Percentiles rank a stretch among this genome's conserved stretches.
Conservation (phyloP, 2,888 invertebrate genomes). For the Caenorhabditis zanzibari region DNA sequence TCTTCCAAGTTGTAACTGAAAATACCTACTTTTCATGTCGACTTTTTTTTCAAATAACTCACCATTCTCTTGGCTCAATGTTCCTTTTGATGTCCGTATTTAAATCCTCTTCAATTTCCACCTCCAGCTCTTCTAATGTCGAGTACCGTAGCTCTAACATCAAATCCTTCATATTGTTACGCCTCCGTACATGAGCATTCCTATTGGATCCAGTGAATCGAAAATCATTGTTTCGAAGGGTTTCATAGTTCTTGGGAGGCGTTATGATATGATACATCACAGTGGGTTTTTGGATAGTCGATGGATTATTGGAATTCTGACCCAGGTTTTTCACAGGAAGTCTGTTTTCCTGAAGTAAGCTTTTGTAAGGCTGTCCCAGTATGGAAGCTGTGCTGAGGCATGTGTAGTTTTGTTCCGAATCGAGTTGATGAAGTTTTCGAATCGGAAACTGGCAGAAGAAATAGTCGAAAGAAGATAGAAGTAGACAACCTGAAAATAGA, state of each 20-base stretch:
- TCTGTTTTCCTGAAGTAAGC: conserved; percentile 1
- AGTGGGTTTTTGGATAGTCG: background rate
- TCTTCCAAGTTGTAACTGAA: conserved; percentile 1
- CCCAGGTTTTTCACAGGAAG: too few relatives aligned
- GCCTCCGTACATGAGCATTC: background rate
- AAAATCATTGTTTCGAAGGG: conserved; percentile 1
- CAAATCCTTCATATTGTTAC: background rate
- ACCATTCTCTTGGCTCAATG: too few relatives aligned
- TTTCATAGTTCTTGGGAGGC: conserved; percentile 2
- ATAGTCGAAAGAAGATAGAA: too few relatives aligned
- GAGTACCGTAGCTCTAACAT: too few relatives aligned
- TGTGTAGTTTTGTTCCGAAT: background rate
- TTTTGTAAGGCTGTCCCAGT: conserved; percentile 1
- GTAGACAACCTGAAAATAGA: too few relatives aligned
- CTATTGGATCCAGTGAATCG: background rate
- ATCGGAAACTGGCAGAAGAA: conserved; percentile 5
- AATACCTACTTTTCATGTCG: background rate
- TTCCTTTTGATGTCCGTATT: background rate
- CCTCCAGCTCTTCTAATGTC: too few relatives aligned
- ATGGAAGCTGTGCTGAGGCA: background rate
- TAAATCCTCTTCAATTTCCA: background rate
- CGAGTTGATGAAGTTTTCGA: background rate
- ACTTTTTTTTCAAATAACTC: background rate
- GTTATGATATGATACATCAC: conserved; percentile 2
- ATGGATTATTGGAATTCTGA: background rate